A percentile compares a stretch with the other conserved stretches of the same genome.
phyloP scores from a whole-genome alignment of 2,113 vertebrate genomes.

The Asarcornis scutulata region DNA sequence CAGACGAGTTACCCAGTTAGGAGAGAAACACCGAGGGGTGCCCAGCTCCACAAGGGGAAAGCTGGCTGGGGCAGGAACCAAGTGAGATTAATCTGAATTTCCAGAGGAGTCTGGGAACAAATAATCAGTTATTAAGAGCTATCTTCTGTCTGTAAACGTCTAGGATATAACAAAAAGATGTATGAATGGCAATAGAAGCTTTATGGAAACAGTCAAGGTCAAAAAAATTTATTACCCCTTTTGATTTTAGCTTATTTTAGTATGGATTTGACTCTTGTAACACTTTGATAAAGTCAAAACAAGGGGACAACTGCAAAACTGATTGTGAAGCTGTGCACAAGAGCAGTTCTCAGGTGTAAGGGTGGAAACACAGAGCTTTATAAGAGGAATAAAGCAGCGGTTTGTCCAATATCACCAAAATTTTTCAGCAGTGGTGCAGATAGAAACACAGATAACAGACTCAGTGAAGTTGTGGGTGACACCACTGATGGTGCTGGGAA shows the following conservation, averaged over 20 bases:
- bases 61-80: neutral
- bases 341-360: neutral
- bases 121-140: neutral
- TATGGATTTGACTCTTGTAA: rapidly evolving
- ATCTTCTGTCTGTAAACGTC: rapidly evolving
- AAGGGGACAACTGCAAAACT: neutral
- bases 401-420: neutral
- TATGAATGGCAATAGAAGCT: rapidly evolving
- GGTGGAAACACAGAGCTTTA: rapidly evolving
- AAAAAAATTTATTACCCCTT: neutral
- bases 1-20: neutral
- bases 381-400: rapidly evolving
- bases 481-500: neutral
- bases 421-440: neutral
- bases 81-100: neutral
- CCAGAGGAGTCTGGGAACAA: neutral
- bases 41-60: neutral
- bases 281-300: neutral
- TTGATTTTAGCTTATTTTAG: no score
- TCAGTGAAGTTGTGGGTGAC: neutral
- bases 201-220: rapidly evolving
- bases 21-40: neutral
- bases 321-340: rapidly evolving
- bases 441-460: rapidly evolving
- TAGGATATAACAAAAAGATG: rapidly evolving